Evolutionary conservation across 2,113 vertebrate species (phyloP), one percentile per base, ranked within the genome.

Genomic region (Gracilinanus agilis): DNA sequence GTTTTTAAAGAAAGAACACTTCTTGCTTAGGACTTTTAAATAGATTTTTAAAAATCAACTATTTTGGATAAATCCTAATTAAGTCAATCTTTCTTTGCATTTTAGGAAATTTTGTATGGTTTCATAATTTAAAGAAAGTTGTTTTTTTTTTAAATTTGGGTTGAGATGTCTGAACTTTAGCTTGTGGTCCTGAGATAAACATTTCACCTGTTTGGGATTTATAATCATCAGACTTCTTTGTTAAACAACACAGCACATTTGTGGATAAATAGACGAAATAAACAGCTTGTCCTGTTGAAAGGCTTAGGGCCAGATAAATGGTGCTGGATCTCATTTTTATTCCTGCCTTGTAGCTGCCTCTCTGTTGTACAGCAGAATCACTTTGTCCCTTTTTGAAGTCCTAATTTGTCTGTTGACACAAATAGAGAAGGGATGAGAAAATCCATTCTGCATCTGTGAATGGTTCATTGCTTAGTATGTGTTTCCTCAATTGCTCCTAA

Each of bases 401-500:
- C 95, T 96, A 94, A 97, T 97, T 97, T 97, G 95, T 97, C 96
- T 97, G 94, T 96, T 95, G 95, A 96, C 90, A 95, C 94, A 97
- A 96, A 94, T 96, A 92, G 83, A 95, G 92, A 96, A 88, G 94
- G 94, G 90, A 94, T 94, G 93, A 96, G 94, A 96, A 96, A 96
- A 96, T 97, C 94, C 96, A 96, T 90, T 91, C 53, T 96, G 94
- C 29, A 90, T 90, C 53, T 95, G 54, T 96, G 94, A 97, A 92
- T 95, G 83, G 94, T 97, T 92, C 83, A n/a, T 97, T 97, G 94
- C 96, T 44, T 97, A 96, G 94, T 96, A 92, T 92, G 88, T 97
- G 94, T 83, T 97, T 97, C 93, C 91, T 91, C 94, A 95, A 96
- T 96, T 96, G 95, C 95, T 96, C 94, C 96, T 96, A 97, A 92